Percentiles rank a stretch among this genome's conserved stretches.
phyloP scores from a whole-genome alignment of 2,888 invertebrate genomes.

The Leptinotarsa peninsularis region DNA sequence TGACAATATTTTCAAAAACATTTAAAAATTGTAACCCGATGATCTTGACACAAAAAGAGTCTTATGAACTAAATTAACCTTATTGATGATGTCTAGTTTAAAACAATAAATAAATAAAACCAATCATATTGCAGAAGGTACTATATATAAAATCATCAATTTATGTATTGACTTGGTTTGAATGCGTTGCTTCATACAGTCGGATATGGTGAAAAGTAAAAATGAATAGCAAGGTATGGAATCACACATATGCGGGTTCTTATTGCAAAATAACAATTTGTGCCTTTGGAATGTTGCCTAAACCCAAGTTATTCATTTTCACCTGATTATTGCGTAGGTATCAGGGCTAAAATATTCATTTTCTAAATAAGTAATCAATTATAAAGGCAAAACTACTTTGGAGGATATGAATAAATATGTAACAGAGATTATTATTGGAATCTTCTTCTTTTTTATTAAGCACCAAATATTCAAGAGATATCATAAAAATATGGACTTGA shows the following conservation, averaged over 20 bases:
- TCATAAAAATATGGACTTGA: slow-evolving; percentile 11
- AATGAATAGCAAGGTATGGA: background rate
- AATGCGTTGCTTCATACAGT: background rate
- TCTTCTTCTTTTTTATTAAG: slow-evolving; percentile 35
- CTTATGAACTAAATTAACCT: slow-evolving; percentile 17
- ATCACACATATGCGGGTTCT: background rate
- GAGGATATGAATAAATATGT: slow-evolving; percentile 52
- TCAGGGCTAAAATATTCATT: slow-evolving; percentile 12
- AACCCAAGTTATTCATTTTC: slow-evolving; percentile 29
- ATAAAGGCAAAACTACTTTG: background rate
- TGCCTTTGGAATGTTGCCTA: slow-evolving; percentile 52
- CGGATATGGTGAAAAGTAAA: background rate
- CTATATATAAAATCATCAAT: background rate
- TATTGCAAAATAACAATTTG: slow-evolving; percentile 36
- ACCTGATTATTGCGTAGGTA: slow-evolving; percentile 49
- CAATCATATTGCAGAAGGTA: slow-evolving; percentile 19
- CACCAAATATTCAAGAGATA: slow-evolving; percentile 46
- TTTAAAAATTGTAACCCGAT: slow-evolving; percentile 16
- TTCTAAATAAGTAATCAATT: background rate
- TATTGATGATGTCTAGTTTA: slow-evolving; percentile 26
- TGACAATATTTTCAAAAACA: background rate
- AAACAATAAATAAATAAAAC: slow-evolving; percentile 39
- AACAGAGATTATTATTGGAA: slow-evolving; percentile 35
- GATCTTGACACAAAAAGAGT: background rate
- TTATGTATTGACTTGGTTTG: background rate